Evolutionary conservation across 2,113 vertebrate genomes (phyloP), one percentile per base, ranked within the genome.

Genomic region (Labrus mixtus): DNA sequence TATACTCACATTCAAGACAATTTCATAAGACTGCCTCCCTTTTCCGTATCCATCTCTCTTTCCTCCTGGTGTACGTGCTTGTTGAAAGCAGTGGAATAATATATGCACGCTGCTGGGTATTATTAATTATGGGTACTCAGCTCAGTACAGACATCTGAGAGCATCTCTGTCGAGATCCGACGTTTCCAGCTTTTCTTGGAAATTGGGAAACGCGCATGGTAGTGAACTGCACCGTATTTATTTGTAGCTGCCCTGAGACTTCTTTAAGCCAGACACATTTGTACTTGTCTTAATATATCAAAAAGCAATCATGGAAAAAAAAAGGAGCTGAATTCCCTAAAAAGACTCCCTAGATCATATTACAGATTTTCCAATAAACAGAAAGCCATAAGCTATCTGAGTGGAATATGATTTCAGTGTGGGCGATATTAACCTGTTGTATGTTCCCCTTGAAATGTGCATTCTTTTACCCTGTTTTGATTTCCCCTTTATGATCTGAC

Each of bases 241-340:
- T 95, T 93, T 94, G 93, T 93, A 72, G 85, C 88, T 85, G 79
- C 58, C 84, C 74, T 81, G 92, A 92, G 92, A 93, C 76, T 88
- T 88, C 53, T 65, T 20, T 71, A 75, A 86, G 92, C 92, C 93
- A 93, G 78, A 81, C 81, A 79, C 78, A 93, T 94, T 92, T 91
- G 85, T 93, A 87, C 86, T 89, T 89, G 89, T 91, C 93, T 78
- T 89, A 87, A 86, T 93, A 91, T 90, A 91, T 94, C 91, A 93
- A 87, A 91, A 89, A 82, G 85, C 76, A 93, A 83, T 91, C 83
- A 81, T 87, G 85, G 84, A 81, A 85, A 86, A 85, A 86, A 85
- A 81, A 84, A 64, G 39, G 72, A 73, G 20, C 59, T 41, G 72
- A 73, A 81, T 71, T 33, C 56, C 65, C 36, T 71, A 62, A 84